Base-by-base conservation (phyloP, 2,888 invertebrate genomes). In the Brenthis hecate region DNA sequence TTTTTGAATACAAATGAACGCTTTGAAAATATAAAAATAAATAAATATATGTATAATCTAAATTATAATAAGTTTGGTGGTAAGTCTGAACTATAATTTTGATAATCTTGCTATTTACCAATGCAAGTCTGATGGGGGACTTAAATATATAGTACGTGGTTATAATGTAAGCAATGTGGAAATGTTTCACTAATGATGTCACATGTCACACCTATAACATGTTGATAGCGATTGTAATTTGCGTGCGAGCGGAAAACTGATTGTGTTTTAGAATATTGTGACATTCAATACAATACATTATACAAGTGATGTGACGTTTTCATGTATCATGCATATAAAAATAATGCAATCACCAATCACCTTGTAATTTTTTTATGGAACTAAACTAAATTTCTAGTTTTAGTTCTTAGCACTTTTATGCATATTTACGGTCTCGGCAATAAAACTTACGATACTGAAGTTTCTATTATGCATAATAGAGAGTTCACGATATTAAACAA, bases 181-280 rank as follows among this genome's bases (percentile, higher is more conserved):
- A 82, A 84, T 84, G 83, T 83, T 84, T 83, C 72, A 75, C 73
- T 73, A 71, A 75, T 85, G 84, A 85, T 82, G 83, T 85, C 85
- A 86, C 79, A 85, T 82, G 83, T 85, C 85, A 86, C 78, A 72
- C 74, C 72, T 65, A 66, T 73, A 64, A 64, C 65, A 62, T 53
- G 65, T 60, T 57, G 70, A 66, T 69, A 63, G 63, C 50, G 70
- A 62, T 65, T 65, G 50, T 64, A 70, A 69, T 69, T 71, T 53
- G 65, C 53, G 48, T 64, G 48, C 61, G 53, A 58, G 64, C 68
- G 63, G 58, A 56, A 58, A 67, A 53, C 57, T 2, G 56, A 70
- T 63, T 51, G 61, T 61, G 66, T 63, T 66, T 63, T 63, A 57
- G 57, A 68, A 68, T 56, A 55, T 43, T 64, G 64, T 60, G 53